phyloP scores from a whole-genome alignment of 2,888 invertebrate genomes.

The Trichogramma evanescens region DNA sequence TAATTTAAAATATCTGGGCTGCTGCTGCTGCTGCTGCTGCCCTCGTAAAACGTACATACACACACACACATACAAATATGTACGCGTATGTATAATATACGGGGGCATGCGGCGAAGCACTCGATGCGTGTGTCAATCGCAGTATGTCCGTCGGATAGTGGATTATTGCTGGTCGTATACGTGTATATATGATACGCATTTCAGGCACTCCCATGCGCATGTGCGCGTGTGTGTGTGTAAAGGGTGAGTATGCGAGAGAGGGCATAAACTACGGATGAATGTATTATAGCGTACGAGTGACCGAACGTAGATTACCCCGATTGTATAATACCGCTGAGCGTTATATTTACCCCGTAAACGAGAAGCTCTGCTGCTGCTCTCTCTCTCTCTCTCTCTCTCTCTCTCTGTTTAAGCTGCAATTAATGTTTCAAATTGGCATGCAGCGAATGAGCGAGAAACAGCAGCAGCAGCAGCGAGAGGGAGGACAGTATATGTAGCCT shows the following conservation, averaged over 20 bases:
- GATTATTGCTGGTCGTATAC: neutral
- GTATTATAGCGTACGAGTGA: conserved; percentile 31
- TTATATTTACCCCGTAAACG: neutral
- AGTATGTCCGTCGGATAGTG: conserved; percentile 10
- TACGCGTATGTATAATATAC: too few relatives aligned
- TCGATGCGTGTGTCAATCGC: conserved; percentile 19
- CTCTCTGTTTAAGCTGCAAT: conserved; percentile 45
- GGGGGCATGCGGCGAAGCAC: too few relatives aligned
- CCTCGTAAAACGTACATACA: too few relatives aligned
- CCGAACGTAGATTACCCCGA: conserved; percentile 40
- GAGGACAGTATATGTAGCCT: conserved; percentile 23
- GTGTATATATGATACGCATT: neutral
- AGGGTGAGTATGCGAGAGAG: neutral
- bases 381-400: too few relatives aligned
- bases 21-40: too few relatives aligned
- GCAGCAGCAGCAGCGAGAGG: neutral
- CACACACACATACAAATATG: too few relatives aligned
- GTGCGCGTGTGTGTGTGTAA: conserved; percentile 1
- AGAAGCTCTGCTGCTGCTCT: neutral
- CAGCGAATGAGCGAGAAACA: conserved; percentile 16
- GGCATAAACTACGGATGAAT: conserved; percentile 34
- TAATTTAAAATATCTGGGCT: too few relatives aligned
- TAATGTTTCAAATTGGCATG: conserved; percentile 45
- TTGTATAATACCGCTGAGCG: conserved; percentile 38
- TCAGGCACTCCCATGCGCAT: conserved; percentile 7